Evolutionary conservation across 92 coral and sea anemone species (phyloP).

Genomic region (Porites divaricata): DNA sequence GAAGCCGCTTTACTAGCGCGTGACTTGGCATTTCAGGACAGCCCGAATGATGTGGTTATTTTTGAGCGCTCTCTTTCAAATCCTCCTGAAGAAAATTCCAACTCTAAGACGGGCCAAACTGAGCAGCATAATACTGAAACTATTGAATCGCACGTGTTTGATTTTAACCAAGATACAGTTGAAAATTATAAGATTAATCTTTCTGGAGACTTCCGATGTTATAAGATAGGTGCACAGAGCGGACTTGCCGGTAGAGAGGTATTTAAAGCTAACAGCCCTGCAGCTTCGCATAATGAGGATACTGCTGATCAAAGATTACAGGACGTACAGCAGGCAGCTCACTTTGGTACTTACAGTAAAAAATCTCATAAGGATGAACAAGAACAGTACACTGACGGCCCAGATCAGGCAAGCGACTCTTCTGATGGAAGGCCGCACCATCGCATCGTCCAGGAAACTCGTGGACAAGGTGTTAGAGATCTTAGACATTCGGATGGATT

Average conservation of each 20-base stretch:
- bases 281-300: background rate
- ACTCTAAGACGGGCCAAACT: background rate
- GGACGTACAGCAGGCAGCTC: background rate
- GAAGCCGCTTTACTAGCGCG: slow-evolving; percentile 27
- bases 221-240: slow-evolving; percentile 8
- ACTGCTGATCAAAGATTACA: slow-evolving; percentile 1
- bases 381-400: background rate
- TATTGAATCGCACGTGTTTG: slow-evolving; percentile 59
- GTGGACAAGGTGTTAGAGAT: background rate
- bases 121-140: background rate
- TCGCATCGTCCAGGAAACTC: background rate
- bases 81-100: background rate
- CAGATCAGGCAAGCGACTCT: background rate
- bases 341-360: background rate
- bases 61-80: slow-evolving; percentile 50
- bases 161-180: slow-evolving; percentile 50
- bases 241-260: background rate
- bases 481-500: slow-evolving; percentile 41
- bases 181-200: slow-evolving; percentile 11
- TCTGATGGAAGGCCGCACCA: background rate
- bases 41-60: slow-evolving; percentile 68
- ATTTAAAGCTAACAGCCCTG: background rate
- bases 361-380: background rate
- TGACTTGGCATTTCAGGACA: slow-evolving; percentile 24
- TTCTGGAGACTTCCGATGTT: slow-evolving; percentile 16